Evolutionary conservation across 2,888 invertebrate genomes (phyloP).

Genomic region (Conops quadrifasciatus): DNA sequence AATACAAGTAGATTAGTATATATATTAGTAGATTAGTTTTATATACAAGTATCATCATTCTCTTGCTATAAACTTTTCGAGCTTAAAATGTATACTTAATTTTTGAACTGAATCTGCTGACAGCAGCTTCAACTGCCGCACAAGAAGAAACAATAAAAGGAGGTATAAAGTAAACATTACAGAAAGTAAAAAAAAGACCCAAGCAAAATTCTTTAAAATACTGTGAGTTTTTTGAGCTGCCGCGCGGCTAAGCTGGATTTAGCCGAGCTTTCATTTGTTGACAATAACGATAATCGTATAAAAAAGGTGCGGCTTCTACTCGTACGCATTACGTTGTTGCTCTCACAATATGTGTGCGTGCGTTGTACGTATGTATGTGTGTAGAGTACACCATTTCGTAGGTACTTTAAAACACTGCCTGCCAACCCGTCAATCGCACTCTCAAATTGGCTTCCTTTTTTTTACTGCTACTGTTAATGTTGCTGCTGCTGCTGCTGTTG

Average conservation of each 20-base stretch:
- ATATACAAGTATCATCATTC: too few relatives aligned
- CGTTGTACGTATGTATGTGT: neutral
- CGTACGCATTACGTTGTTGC: neutral
- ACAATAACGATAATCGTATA: conserved; percentile 7
- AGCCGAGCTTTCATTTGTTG: neutral
- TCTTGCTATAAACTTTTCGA: too few relatives aligned
- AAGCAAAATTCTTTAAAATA: conserved; percentile 17
- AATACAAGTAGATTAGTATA: too few relatives aligned
- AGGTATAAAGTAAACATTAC: conserved; percentile 23
- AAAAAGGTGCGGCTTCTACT: conserved; percentile 7
- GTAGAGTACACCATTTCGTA: neutral
- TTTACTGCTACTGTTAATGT: neutral
- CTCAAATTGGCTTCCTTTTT: conserved; percentile 3
- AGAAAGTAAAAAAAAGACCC: conserved; percentile 23
- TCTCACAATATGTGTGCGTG: neutral
- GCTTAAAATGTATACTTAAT: too few relatives aligned
- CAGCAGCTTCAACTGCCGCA: too few relatives aligned
- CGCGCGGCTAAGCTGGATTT: neutral
- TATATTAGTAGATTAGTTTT: too few relatives aligned
- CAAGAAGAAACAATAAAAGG: neutral
- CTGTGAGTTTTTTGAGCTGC: neutral
- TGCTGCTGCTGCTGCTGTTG: neutral
- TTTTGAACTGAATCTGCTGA: too few relatives aligned
- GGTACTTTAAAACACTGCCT: neutral
- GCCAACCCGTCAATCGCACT: neutral